Evolutionary conservation across 2,888 invertebrate genomes (phyloP).

Genomic region (Andrena bicolor): DNA sequence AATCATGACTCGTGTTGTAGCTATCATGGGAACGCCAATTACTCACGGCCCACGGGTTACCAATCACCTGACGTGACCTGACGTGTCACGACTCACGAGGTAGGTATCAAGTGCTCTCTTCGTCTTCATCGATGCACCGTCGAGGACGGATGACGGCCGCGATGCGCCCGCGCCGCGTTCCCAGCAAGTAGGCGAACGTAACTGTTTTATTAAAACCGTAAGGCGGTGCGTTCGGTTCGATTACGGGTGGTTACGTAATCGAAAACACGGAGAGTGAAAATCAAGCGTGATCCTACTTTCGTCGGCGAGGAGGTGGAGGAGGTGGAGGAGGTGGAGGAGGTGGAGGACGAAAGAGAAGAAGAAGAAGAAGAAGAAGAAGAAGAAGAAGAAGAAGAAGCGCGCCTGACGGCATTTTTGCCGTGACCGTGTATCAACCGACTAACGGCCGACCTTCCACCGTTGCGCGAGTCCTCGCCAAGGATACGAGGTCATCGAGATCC

Average conservation of each 20-base stretch:
- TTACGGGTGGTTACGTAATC: conserved; percentile 79
- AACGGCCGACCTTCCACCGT: conserved; percentile 68
- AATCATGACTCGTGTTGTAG: too few relatives aligned
- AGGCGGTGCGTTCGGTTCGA: conserved; percentile 73
- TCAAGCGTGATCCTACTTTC: conserved; percentile 82
- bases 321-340: too few relatives aligned
- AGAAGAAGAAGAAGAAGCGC: conserved; percentile 66
- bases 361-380: conserved; percentile 69
- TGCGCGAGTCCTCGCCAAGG: conserved; percentile 43
- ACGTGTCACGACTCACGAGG: not conserved
- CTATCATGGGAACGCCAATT: too few relatives aligned
- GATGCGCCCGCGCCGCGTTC: conserved; percentile 50
- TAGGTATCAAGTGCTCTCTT: not conserved
- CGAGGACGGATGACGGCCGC: conserved; percentile 9
- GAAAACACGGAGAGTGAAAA: conserved; percentile 84
- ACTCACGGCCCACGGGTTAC: too few relatives aligned
- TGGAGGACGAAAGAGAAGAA: too few relatives aligned
- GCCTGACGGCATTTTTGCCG: conserved; percentile 71
- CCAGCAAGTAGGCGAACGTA: conserved; percentile 80
- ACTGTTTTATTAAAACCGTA: conserved; percentile 83
- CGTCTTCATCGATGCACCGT: not conserved
- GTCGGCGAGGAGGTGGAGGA: conserved; percentile 72
- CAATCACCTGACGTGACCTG: too few relatives aligned
- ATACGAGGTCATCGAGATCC: conserved; percentile 54
- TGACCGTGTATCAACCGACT: conserved; percentile 67